Evolutionary conservation across 2,113 vertebrate genomes (phyloP).

Genomic region (Bungarus multicinctus): DNA sequence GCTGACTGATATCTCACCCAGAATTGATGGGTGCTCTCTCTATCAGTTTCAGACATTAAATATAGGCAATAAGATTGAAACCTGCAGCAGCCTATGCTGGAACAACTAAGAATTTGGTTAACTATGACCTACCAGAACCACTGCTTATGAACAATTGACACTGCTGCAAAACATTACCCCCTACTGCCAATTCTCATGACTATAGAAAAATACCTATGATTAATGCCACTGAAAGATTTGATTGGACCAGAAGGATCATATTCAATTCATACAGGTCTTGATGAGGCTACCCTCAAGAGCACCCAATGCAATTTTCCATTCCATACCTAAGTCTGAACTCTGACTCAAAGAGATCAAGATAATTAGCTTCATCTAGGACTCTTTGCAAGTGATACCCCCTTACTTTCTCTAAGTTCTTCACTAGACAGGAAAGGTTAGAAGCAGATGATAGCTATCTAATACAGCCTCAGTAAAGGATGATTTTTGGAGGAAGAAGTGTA

Average conservation of each 20-base stretch:
- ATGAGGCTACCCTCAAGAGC: neutral
- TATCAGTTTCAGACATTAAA: neutral
- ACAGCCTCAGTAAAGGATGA: neutral
- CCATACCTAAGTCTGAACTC: neutral
- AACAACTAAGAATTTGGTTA: neutral
- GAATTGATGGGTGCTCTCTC: neutral
- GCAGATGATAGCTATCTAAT: neutral
- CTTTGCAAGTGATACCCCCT: neutral
- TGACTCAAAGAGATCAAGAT: neutral
- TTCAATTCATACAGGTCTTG: neutral
- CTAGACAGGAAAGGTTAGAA: neutral
- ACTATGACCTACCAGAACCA: neutral
- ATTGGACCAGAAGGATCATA: neutral
- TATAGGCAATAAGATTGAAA: neutral
- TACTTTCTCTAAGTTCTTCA: neutral
- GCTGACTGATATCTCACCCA: neutral
- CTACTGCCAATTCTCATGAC: neutral
- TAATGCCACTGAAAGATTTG: neutral
- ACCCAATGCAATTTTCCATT: neutral
- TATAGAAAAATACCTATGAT: neutral
- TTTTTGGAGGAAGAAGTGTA: neutral
- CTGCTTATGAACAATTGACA: neutral
- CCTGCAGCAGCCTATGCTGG: neutral
- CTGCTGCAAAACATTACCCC: neutral
- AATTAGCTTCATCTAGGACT: neutral